Conservation (phyloP, 2,797 vertebrate species). For the Phataginus tetradactyla region DNA sequence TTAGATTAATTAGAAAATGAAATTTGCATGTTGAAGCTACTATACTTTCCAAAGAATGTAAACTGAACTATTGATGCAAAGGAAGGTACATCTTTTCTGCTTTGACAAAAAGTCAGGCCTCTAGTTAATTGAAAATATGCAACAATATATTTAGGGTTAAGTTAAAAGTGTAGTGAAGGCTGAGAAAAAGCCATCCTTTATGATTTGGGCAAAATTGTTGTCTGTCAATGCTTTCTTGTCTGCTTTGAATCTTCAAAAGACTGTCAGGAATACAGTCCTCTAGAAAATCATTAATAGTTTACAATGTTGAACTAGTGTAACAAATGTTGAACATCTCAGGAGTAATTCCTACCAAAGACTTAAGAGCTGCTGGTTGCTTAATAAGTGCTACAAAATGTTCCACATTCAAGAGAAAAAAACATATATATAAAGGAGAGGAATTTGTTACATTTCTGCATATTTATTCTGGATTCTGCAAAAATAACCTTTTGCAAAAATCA, state of each 20-base stretch:
- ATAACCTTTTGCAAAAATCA: not conserved
- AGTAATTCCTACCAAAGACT: not conserved
- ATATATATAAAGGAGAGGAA: not conserved
- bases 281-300: not conserved
- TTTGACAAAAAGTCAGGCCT: not conserved
- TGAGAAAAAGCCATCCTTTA: not conserved
- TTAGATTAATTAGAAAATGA: constrained; percentile 30
- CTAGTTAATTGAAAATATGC: not conserved
- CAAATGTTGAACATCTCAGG: not conserved
- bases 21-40: not conserved
- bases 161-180: not conserved
- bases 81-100: not conserved
- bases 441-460: not conserved
- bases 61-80: not conserved
- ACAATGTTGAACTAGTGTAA: not conserved
- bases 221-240: not conserved
- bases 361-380: not conserved
- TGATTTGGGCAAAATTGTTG: not conserved
- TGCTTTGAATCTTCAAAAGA: not conserved
- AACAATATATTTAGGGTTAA: not conserved
- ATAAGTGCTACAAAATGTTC: not conserved
- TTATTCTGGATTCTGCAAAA: not conserved
- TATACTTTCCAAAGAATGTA: not conserved
- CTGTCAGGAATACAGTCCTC: not conserved
- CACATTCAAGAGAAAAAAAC: not conserved